A percentile compares a stretch with the other conserved stretches of the same genome.
These are phyloP conservation scores for Sciurus niger DNA, from an alignment of 2,113 vertebrate species.

Conservation along the genomic window DNA sequence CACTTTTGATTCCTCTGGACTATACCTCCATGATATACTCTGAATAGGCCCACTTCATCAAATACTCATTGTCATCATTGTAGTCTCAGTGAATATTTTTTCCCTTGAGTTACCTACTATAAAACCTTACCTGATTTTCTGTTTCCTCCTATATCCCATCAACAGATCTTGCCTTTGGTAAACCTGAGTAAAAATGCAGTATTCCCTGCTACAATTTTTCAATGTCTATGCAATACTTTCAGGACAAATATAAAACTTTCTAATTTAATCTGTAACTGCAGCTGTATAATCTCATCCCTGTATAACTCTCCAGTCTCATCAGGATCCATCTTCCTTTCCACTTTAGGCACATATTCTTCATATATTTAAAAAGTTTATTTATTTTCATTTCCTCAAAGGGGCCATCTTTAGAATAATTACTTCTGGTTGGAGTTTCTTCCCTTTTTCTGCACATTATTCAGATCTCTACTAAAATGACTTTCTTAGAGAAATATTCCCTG, in stretches of 20 bases:
- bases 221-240: not conserved
- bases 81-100: constrained; percentile 42
- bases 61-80: not conserved
- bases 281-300: not conserved
- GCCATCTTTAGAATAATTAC: not conserved
- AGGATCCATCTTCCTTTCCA: not conserved
- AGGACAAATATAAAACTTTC: not conserved
- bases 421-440: not conserved
- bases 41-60: not conserved
- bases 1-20: not conserved
- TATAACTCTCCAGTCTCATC: not conserved
- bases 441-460: not conserved
- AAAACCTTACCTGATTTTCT: not conserved
- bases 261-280: not conserved
- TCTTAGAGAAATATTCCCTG: not conserved
- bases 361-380: not conserved
- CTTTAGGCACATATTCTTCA: not conserved
- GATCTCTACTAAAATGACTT: not conserved
- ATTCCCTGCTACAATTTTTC: not conserved
- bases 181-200: not conserved
- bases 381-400: not conserved
- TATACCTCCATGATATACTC: not conserved
- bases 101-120: not conserved
- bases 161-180: not conserved
- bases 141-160: not conserved